A percentile compares a stretch with the other conserved stretches of the same genome.
These are phyloP conservation scores for Xiphophorus couchianus DNA, from an alignment of 2,113 vertebrate genomes.

Conservation along the genomic window DNA sequence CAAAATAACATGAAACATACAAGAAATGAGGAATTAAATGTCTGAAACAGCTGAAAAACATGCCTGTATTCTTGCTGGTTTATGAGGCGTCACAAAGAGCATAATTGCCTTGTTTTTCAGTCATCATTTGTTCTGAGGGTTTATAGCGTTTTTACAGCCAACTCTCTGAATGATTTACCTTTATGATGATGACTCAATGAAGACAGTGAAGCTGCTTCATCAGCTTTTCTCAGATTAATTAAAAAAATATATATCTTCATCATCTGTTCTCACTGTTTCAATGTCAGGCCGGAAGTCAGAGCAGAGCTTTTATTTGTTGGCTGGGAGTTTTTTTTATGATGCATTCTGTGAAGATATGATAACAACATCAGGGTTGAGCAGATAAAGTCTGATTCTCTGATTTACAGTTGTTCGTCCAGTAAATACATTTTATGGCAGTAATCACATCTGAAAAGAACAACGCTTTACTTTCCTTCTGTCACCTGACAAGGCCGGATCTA, in stretches of 20 bases:
- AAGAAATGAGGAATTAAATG: background rate
- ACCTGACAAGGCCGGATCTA: background rate
- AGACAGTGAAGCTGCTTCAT: background rate
- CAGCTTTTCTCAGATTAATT: background rate
- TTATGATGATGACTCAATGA: background rate
- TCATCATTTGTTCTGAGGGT: background rate
- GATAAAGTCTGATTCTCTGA: background rate
- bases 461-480: background rate
- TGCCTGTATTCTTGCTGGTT: background rate
- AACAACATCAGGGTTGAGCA: background rate
- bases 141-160: background rate
- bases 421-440: background rate
- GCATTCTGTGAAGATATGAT: background rate
- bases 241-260: background rate
- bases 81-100: background rate
- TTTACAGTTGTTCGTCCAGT: background rate
- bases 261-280: background rate
- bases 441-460: background rate
- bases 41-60: background rate
- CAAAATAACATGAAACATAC: background rate
- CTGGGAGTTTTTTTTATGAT: background rate
- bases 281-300: background rate
- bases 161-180: conserved; percentile 19
- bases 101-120: background rate
- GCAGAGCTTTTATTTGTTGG: background rate